phyloP scores from a whole-genome alignment of 1,140 invertebrate species.

The Trichogramma pretiosum region DNA sequence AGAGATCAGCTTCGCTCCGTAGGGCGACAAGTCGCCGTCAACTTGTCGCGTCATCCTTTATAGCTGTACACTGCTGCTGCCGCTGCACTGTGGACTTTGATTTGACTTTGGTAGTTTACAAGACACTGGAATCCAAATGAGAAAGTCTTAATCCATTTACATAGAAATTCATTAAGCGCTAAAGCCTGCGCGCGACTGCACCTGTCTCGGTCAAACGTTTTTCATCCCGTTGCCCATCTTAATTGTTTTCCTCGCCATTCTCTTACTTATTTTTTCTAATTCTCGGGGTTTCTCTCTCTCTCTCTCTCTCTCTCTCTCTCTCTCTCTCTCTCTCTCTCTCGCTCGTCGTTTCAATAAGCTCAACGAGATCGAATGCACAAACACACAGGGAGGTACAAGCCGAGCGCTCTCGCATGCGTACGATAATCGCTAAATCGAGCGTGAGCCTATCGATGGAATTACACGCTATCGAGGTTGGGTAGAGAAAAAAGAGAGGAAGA shows the following conservation, averaged over 20 bases:
- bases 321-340: neutral
- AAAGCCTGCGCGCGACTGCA: neutral
- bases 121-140: too few species aligned
- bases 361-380: too few species aligned
- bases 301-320: neutral
- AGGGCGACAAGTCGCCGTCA: constrained; percentile 17
- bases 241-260: neutral
- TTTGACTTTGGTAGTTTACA: constrained; percentile 14
- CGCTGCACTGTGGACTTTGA: constrained; percentile 13
- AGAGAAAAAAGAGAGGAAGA: too few species aligned
- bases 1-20: too few species aligned
- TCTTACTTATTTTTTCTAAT: constrained; percentile 1
- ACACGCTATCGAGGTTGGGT: too few species aligned
- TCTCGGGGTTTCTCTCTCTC: neutral
- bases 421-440: too few species aligned
- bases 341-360: too few species aligned
- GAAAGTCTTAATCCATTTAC: too few species aligned
- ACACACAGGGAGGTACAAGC: too few species aligned
- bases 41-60: constrained; percentile 17
- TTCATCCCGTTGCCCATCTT: neutral
- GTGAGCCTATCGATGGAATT: too few species aligned
- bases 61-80: neutral
- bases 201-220: neutral
- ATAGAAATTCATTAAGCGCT: constrained; percentile 15
- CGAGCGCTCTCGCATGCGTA: too few species aligned